Evolutionary conservation across 1,140 invertebrate genomes (phyloP), one percentile per base, ranked within the genome.

Genomic region (Charaxes varanes): DNA sequence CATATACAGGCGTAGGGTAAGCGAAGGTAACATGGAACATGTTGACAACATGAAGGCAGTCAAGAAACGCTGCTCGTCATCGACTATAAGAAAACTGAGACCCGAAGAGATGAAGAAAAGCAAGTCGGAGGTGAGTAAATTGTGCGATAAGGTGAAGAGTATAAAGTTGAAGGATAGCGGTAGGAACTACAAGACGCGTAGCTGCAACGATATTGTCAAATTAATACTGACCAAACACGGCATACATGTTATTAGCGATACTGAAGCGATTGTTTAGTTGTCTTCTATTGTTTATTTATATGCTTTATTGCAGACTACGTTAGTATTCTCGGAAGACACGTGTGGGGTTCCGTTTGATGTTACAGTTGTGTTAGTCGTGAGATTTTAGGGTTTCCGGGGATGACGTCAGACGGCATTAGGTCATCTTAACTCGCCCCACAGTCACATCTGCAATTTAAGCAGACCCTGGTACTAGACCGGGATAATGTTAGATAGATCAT

Each of bases 181-280:
- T 12, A 52, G 48, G 45, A 73, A 74, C 43, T 82, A 80, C 55
- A 82, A 80, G 18, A 82, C 79, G 21, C 77, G 85, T 23, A 88
- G 87, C 42, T 88, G 90, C 47, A 89, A 89, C 45, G 90, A 90
- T 65, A 86, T 88, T 17, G 88, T 91, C 4, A 88, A 90, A 52
- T 87, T 91, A 74, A 90, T 91, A 56, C 82, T 92, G 23, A 91
- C 90, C 2, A 89, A 91, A 58, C 89, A 91, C 50, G 90, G 90
- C 7, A 91, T 92, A 49, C 89, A 91, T 62, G 89, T 92, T 18
- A 91, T 92, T 13, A 91, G 90, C 56, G 90, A 91, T 62, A 90
- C 89, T 18, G 91, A 92, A 61, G 91, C 90, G 26, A 89, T 90
- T 40, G 89, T 92, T 53, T 92, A 87, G 50, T 36, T 14, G 8